Evolutionary conservation across 2,888 invertebrate genomes (phyloP).

Genomic region (Agriopis leucophaearia): DNA sequence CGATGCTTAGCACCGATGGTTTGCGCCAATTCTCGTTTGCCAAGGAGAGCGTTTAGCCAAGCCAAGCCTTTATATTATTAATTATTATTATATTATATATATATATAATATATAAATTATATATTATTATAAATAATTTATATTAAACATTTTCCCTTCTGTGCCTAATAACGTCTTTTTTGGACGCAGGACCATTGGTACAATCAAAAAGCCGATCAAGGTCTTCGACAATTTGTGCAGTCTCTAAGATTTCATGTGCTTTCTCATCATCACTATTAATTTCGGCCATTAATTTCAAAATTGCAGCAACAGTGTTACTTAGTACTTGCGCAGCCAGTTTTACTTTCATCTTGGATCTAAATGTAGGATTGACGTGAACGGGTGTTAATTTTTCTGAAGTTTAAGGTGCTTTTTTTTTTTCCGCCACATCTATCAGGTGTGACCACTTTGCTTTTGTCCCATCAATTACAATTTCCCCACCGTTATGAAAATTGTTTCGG

Average conservation of each 20-base stretch:
- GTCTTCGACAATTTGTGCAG: neutral
- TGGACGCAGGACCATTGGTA: neutral
- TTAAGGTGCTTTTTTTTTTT: constrained; percentile 29
- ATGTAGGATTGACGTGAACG: constrained; percentile 18
- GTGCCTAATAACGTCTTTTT: neutral
- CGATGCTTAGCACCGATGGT: too few species aligned
- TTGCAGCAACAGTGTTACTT: constrained; percentile 16
- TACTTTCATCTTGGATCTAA: constrained; percentile 19
- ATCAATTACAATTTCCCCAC: constrained; percentile 25
- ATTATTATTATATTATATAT: too few species aligned
- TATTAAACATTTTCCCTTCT: neutral
- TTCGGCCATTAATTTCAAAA: constrained; percentile 10
- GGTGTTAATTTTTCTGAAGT: constrained; percentile 37
- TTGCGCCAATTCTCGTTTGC: too few species aligned
- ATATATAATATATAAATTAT: too few species aligned
- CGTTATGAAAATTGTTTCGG: constrained; percentile 20
- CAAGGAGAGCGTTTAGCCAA: too few species aligned
- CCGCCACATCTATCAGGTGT: constrained; percentile 34
- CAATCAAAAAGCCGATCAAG: neutral
- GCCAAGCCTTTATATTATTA: too few species aligned
- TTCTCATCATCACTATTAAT: neutral
- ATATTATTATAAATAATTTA: too few species aligned
- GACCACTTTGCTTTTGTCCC: constrained; percentile 34
- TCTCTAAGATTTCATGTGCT: neutral
- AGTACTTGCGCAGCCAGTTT: constrained; percentile 13